Percentiles rank a stretch among this genome's conserved stretches.
phyloP scores from a whole-genome alignment of 2,797 vertebrate genomes.

The Macropodus opercularis region DNA sequence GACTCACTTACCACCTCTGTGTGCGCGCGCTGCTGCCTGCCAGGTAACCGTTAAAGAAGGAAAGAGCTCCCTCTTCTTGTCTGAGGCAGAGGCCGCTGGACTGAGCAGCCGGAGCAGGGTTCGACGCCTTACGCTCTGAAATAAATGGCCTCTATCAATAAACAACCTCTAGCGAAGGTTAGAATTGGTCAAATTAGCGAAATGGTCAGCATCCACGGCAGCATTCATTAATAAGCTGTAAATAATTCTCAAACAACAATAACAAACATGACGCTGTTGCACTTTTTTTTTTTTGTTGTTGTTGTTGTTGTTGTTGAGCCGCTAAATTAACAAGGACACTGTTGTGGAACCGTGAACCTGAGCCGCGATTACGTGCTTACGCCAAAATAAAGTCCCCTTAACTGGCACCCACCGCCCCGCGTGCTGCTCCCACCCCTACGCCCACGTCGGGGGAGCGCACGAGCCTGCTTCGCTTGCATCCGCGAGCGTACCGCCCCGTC shows the following conservation, averaged over 20 bases:
- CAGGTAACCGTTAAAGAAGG: constrained; percentile 58
- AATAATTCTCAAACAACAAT: background rate
- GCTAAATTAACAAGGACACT: too few species aligned
- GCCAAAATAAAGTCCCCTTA: too few species aligned
- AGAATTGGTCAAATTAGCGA: background rate
- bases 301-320: too few species aligned
- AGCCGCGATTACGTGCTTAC: too few species aligned
- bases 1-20: too few species aligned
- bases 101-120: constrained; percentile 32
- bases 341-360: too few species aligned
- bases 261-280: background rate
- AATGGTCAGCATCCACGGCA: background rate
- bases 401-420: constrained; percentile 14
- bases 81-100: constrained; percentile 45
- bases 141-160: constrained; percentile 10
- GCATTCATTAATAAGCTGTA: background rate
- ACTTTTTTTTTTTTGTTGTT: too few species aligned
- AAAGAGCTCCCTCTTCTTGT: constrained; percentile 80
- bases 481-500: constrained; percentile 65
- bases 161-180: constrained; percentile 10
- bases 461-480: constrained; percentile 41
- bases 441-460: constrained; percentile 35
- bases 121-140: constrained; percentile 18
- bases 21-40: constrained; percentile 36
- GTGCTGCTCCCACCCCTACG: background rate